phyloP scores from a whole-genome alignment of 2,888 invertebrate genomes.

The Mactromeris polynyma region DNA sequence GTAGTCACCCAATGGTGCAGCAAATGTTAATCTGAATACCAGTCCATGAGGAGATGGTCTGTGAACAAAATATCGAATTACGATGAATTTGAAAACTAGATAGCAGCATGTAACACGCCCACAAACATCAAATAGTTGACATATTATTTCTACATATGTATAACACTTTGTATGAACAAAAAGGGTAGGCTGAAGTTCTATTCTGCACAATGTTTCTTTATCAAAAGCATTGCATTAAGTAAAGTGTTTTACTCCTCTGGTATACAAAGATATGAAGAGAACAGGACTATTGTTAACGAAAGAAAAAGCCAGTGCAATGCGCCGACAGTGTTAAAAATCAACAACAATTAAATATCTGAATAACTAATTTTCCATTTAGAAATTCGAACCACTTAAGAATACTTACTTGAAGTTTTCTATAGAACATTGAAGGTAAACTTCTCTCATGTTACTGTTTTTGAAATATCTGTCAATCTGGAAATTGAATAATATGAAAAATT shows the following conservation, averaged over 20 bases:
- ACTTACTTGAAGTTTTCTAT: conserved; percentile 70
- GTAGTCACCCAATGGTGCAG: conserved; percentile 73
- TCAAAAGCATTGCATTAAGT: too few species aligned
- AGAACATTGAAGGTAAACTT: conserved; percentile 67
- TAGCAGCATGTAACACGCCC: background rate
- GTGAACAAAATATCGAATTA: background rate
- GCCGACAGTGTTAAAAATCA: too few species aligned
- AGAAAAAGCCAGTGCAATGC: too few species aligned
- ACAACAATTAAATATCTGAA: too few species aligned
- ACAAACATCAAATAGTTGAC: background rate
- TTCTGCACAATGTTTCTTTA: too few species aligned
- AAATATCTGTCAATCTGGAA: conserved; percentile 75
- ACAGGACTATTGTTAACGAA: background rate
- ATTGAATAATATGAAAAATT: background rate
- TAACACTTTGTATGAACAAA: background rate
- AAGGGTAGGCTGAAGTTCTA: background rate
- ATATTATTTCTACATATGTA: background rate
- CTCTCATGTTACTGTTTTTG: conserved; percentile 65
- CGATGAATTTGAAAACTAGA: background rate
- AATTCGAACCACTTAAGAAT: too few species aligned
- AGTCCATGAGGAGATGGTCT: conserved; percentile 66
- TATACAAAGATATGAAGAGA: background rate
- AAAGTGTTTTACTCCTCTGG: background rate
- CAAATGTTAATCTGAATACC: conserved; percentile 69
- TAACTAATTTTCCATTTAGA: too few species aligned